A percentile compares a stretch with the other conserved stretches of the same genome.
These are phyloP conservation scores for Philotrypesis tridentata DNA, from an alignment of 1,140 invertebrate species.

Conservation along the genomic window DNA sequence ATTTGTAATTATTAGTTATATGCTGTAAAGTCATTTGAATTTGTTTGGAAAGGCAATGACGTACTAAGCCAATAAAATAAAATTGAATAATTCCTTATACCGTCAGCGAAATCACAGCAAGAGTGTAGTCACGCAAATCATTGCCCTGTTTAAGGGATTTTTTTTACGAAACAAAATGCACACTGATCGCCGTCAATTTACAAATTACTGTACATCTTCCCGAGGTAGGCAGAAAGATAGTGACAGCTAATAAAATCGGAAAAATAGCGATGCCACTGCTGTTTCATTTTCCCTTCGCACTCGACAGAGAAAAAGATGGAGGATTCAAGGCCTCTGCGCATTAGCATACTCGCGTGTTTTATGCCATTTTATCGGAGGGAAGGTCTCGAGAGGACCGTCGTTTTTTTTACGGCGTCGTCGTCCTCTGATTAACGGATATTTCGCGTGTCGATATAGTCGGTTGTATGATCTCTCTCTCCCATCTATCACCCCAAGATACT, in stretches of 20 bases:
- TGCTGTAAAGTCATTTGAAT: too few species aligned
- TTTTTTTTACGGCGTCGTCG: background rate
- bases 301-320: background rate
- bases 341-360: conserved; percentile 26
- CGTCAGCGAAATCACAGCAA: too few species aligned
- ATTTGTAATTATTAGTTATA: too few species aligned
- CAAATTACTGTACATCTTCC: background rate
- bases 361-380: background rate
- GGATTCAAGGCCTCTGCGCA: background rate
- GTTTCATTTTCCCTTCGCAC: background rate
- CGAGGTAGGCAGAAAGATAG: too few species aligned
- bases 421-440: conserved; percentile 15
- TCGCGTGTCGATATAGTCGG: conserved; percentile 17
- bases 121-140: too few species aligned
- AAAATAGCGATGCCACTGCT: background rate
- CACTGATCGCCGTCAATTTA: background rate
- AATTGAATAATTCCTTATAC: too few species aligned
- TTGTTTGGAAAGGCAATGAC: too few species aligned
- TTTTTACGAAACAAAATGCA: background rate
- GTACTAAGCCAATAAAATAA: too few species aligned
- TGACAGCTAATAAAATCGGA: background rate
- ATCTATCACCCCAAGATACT: too few species aligned
- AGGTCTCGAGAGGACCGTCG: background rate
- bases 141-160: too few species aligned
- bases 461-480: background rate